Evolutionary conservation across 2,888 invertebrate genomes (phyloP).

Genomic region (Pherbina coryleti): DNA sequence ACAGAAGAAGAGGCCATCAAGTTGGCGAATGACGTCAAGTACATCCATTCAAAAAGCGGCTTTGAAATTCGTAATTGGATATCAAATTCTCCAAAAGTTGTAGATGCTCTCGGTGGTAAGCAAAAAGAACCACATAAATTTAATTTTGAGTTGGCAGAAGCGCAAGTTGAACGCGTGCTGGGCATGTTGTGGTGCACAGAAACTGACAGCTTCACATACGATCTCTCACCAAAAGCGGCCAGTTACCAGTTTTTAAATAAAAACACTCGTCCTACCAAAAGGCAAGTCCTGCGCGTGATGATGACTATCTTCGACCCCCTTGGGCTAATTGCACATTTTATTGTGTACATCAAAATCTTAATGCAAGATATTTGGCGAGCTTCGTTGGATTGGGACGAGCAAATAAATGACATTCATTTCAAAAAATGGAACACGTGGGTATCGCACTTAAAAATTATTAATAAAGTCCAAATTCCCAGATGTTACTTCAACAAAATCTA

Average conservation of each 20-base stretch:
- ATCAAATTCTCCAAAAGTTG: conserved; percentile 46
- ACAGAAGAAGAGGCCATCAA: conserved; percentile 47
- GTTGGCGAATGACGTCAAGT: conserved; percentile 44
- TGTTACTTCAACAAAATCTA: conserved; percentile 46
- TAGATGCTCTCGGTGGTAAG: background rate
- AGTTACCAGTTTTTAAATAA: conserved; percentile 30
- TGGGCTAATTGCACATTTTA: too few species aligned
- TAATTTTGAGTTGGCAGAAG: conserved; percentile 15
- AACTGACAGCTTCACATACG: background rate
- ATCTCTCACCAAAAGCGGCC: conserved; percentile 3
- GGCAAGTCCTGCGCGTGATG: too few species aligned
- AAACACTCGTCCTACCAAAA: too few species aligned
- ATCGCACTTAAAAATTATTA: conserved; percentile 37
- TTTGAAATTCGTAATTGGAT: too few species aligned
- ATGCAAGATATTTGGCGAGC: too few species aligned
- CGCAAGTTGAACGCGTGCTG: conserved; percentile 32
- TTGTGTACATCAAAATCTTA: too few species aligned
- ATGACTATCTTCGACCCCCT: too few species aligned
- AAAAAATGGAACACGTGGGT: conserved; percentile 42
- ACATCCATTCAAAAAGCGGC: conserved; percentile 40
- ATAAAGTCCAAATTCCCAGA: conserved; percentile 38
- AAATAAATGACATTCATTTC: conserved; percentile 26
- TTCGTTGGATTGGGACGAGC: too few species aligned
- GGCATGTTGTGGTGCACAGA: background rate
- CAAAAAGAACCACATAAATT: conserved; percentile 19